phyloP scores from a whole-genome alignment of 2,797 vertebrate genomes.

The Brotula barbata region DNA sequence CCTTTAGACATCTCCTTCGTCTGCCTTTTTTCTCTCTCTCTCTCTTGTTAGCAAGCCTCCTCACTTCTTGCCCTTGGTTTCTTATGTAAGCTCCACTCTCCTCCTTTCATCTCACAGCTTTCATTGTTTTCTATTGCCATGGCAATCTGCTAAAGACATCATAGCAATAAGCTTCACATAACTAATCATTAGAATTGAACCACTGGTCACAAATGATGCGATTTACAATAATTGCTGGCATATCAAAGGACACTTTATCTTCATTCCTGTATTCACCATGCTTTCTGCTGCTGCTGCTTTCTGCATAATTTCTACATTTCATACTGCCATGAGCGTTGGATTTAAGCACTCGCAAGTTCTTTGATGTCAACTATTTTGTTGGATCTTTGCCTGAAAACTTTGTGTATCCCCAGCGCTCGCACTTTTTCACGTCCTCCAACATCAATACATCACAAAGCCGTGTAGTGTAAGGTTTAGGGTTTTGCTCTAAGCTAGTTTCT shows the following conservation, averaged over 20 bases:
- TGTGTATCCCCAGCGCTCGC: constrained; percentile 37
- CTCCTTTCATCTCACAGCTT: constrained; percentile 44
- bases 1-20: constrained; percentile 41
- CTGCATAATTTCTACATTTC: constrained; percentile 55
- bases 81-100: constrained; percentile 61
- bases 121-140: constrained; percentile 62
- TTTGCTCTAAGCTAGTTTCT: constrained; percentile 74
- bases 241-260: constrained; percentile 47
- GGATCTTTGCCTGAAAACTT: constrained; percentile 46
- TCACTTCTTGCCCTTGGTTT: constrained; percentile 53
- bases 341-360: constrained; percentile 45
- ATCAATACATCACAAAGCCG: constrained; percentile 54
- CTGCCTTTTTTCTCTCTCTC: constrained; percentile 36
- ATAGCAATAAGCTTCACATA: constrained; percentile 44
- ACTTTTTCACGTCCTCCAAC: constrained; percentile 46
- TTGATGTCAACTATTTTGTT: constrained; percentile 58
- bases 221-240: constrained; percentile 45
- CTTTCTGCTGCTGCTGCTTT: constrained; percentile 27
- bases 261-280: constrained; percentile 27
- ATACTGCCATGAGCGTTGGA: constrained; percentile 32
- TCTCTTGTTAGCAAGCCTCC: constrained; percentile 29
- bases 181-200: constrained; percentile 58
- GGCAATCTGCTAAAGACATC: constrained; percentile 53
- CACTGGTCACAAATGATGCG: constrained; percentile 37
- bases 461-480: constrained; percentile 57